Conservation (phyloP, 2,113 vertebrate species). For the Asarcornis scutulata region DNA sequence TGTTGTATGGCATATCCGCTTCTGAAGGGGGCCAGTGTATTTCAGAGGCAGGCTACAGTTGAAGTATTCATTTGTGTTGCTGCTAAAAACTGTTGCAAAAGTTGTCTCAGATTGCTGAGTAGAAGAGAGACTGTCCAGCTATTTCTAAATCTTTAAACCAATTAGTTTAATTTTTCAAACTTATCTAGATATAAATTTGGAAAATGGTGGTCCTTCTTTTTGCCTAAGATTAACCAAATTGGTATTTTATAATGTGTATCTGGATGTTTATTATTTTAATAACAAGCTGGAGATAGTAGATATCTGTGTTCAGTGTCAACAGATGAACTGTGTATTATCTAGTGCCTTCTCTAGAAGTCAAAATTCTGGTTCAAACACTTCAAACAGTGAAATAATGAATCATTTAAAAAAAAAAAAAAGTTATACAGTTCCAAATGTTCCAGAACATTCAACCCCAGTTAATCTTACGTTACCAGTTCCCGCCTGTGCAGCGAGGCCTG, state of each 20-base stretch:
- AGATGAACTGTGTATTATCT: not conserved
- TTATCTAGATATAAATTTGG: not conserved
- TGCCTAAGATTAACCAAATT: not conserved
- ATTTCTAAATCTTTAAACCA: not conserved
- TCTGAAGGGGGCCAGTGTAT: not conserved
- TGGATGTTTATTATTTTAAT: not conserved
- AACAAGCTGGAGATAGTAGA: not conserved
- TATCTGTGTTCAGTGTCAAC: not conserved
- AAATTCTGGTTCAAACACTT: not conserved
- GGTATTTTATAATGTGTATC: not conserved
- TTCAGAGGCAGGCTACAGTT: not conserved
- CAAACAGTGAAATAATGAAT: not conserved
- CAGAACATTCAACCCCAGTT: not conserved
- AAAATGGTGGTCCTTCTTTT: not conserved
- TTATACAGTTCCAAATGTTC: not conserved
- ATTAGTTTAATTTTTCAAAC: not conserved
- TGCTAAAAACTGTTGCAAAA: not conserved
- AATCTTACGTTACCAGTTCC: not conserved
- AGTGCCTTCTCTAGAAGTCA: not conserved
- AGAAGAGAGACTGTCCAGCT: not conserved
- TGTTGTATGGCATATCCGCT: not conserved
- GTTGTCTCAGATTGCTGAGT: not conserved
- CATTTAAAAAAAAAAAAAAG: not conserved
- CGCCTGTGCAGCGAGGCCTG: not conserved
- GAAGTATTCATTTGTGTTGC: not conserved